Base-by-base conservation (phyloP, 2,113 vertebrate genomes). In the Nyctereutes procyonoides region DNA sequence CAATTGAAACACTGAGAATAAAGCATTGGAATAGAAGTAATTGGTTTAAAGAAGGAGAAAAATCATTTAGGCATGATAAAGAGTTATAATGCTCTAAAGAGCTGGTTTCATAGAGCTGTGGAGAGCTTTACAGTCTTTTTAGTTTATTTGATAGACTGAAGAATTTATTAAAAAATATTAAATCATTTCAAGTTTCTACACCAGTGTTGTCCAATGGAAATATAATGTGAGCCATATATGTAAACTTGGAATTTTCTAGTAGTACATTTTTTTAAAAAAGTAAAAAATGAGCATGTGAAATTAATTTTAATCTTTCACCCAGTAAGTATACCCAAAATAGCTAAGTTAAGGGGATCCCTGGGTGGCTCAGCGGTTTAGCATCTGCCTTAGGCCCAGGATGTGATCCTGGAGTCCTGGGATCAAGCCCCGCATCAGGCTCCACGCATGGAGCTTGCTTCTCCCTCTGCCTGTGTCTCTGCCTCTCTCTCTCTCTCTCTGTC, bases 31-130 rank as follows among this genome's bases (percentile, higher is more conserved):
- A 88, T 20, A 95, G 62, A 88, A 96, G n/a, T 48, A 86, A 48
- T 55, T 92, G 76, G 90, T 84, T 96, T 32, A 97, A 93, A 73
- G 95, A 90, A 83, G 67, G 83, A 28, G 90, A 74, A 67, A 97
- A 97, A 58, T 38, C 86, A 1, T 56, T 71, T 26, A 88, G 4
- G 48, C 77, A 9, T 62, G 92, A 96, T 43, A 87, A 89, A 69
- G 97, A 98, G 69, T 95, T 98, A 56, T 98, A 67, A 96, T 91
- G 13, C 28, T 65, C 58, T 81, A 58, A 95, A 93, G 63, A 73
- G 32, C 26, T 80, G 2, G 58, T 89, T 87, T 76, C 4, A 10
- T 14, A 63, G 76, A n/a, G 63, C 26, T 77, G 5, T 58, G 35
- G 79, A 63, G 88, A 74, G 56, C 56, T 88, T 86, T 79, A n/a